A percentile compares a stretch with the other conserved stretches of the same genome.
Conservation (phyloP, 2,797 vertebrate species). For the Dendrocincla tyrannina region DNA sequence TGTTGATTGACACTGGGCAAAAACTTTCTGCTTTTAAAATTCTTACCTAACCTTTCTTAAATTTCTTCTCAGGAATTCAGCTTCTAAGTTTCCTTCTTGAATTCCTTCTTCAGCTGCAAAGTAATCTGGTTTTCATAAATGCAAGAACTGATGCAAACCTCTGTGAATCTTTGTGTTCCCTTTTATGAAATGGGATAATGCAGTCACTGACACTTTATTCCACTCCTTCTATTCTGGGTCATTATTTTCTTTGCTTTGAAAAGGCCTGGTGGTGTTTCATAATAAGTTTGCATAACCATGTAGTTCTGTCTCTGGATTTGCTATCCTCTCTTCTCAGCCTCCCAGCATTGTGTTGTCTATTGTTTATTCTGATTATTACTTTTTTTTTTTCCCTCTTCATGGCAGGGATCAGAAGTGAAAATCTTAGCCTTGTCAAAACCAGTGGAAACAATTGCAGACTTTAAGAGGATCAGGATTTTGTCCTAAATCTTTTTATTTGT, state of each 20-base stretch:
- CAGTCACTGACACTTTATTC: not conserved
- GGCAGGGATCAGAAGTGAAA: not conserved
- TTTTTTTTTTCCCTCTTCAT: not conserved
- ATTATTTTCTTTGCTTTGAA: constrained; percentile 28
- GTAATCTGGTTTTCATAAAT: constrained; percentile 21
- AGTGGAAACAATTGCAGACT: not conserved
- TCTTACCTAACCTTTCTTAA: not conserved
- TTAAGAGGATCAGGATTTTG: not conserved
- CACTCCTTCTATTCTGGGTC: constrained; percentile 1
- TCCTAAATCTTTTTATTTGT: not conserved
- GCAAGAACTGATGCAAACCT: not conserved
- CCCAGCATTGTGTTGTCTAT: not conserved
- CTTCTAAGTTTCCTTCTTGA: not conserved
- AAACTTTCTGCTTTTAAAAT: not conserved
- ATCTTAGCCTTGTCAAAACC: not conserved
- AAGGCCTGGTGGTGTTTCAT: constrained; percentile 1
- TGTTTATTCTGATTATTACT: not conserved
- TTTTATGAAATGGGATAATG: not conserved
- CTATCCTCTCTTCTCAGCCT: not conserved
- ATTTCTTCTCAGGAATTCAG: not conserved
- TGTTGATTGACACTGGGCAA: not conserved
- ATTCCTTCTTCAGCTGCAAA: not conserved
- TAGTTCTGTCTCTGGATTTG: not conserved
- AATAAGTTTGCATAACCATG: constrained; percentile 23
- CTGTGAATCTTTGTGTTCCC: not conserved